These are phyloP conservation scores for Bufo bufo DNA, from an alignment of 2,113 vertebrate species.

Conservation along the genomic window DNA sequence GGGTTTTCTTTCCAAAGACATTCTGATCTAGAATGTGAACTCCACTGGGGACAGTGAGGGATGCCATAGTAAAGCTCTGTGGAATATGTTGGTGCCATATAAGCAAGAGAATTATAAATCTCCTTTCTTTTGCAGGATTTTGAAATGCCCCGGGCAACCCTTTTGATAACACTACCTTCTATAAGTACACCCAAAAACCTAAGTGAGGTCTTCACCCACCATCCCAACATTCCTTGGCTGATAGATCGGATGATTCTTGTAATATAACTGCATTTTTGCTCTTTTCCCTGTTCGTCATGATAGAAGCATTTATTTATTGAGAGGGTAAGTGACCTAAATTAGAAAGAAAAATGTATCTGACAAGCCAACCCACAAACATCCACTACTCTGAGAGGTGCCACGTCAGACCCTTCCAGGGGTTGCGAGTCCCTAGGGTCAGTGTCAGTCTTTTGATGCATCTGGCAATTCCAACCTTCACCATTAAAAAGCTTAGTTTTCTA, in stretches of 20 bases:
- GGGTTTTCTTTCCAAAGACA: too few relatives aligned
- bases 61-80: too few relatives aligned
- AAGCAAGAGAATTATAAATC: too few relatives aligned
- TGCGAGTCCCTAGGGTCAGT: constrained; percentile 53
- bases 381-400: constrained; percentile 56
- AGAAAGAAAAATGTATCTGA: background rate
- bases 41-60: too few relatives aligned
- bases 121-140: too few relatives aligned
- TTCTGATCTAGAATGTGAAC: too few relatives aligned
- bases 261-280: background rate
- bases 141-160: too few relatives aligned
- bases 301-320: constrained; percentile 34
- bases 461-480: constrained; percentile 69
- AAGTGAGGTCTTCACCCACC: background rate
- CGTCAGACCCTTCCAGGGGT: constrained; percentile 56
- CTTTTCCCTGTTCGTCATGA: constrained; percentile 11
- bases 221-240: background rate
- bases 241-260: background rate
- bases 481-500: constrained; percentile 69
- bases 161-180: too few relatives aligned
- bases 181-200: background rate
- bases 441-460: constrained; percentile 65
- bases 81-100: too few relatives aligned
- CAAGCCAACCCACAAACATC: constrained; percentile 42
- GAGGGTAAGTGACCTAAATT: constrained; percentile 19